Percentiles rank a stretch among this genome's conserved stretches.
Conservation (phyloP, 1,140 invertebrate genomes). For the Drosophila willistoni region DNA sequence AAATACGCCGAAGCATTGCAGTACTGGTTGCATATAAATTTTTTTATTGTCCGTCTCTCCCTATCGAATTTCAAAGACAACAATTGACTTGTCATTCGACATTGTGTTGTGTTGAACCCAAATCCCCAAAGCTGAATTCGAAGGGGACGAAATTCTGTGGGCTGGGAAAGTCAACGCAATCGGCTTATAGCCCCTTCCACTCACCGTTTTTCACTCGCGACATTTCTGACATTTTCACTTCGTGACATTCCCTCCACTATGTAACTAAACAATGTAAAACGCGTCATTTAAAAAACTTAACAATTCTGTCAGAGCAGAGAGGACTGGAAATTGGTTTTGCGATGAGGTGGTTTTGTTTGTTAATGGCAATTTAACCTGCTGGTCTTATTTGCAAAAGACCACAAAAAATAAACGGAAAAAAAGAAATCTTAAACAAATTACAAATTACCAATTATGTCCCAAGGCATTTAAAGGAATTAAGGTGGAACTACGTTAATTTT, state of each 20-base stretch:
- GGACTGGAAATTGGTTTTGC: too few relatives aligned
- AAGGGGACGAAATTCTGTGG: slow-evolving; percentile 24
- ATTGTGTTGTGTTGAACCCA: slow-evolving; percentile 46
- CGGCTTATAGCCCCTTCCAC: slow-evolving; percentile 67
- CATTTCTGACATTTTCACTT: too few relatives aligned
- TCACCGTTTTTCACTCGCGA: slow-evolving; percentile 42
- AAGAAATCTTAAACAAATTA: too few relatives aligned
- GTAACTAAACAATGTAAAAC: too few relatives aligned
- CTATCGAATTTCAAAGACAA: slow-evolving; percentile 50
- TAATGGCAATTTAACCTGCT: slow-evolving; percentile 2
- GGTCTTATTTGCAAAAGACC: neutral
- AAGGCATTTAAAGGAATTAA: too few relatives aligned
- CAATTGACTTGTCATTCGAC: slow-evolving; percentile 81
- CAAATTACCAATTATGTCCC: too few relatives aligned
- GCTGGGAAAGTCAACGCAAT: slow-evolving; percentile 72
- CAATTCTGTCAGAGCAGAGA: too few relatives aligned
- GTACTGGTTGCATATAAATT: slow-evolving; percentile 36
- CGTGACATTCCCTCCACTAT: too few relatives aligned
- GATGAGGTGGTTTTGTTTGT: neutral
- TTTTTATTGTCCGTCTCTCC: slow-evolving; percentile 17
- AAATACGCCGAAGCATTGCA: slow-evolving; percentile 54
- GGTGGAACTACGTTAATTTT: too few relatives aligned
- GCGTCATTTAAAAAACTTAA: too few relatives aligned
- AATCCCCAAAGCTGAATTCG: slow-evolving; percentile 46
- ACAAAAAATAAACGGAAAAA: neutral